Percentiles rank a stretch among this genome's conserved stretches.
Conservation (phyloP, 2,888 invertebrate genomes). For the Tipula unca region DNA sequence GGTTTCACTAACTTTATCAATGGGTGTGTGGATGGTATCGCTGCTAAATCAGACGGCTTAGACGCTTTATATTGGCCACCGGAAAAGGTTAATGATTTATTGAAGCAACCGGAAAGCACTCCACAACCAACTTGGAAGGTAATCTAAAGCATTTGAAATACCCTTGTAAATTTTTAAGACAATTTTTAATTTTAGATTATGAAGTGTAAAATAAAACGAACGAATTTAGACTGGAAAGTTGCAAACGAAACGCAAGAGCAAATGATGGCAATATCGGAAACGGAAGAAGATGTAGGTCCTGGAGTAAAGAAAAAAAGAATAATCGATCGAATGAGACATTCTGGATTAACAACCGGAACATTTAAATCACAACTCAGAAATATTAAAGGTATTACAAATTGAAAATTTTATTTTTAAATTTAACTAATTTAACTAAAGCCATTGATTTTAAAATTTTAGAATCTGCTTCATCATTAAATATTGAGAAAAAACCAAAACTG, state of each 20-base stretch:
- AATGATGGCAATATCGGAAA: neutral
- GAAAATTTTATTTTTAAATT: too few relatives aligned
- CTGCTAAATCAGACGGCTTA: neutral
- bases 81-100: neutral
- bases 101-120: neutral
- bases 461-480: too few relatives aligned
- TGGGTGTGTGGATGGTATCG: neutral
- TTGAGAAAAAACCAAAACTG: too few relatives aligned
- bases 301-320: neutral
- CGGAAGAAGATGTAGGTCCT: neutral
- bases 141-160: neutral
- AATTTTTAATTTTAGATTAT: too few relatives aligned
- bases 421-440: neutral
- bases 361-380: neutral
- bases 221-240: too few relatives aligned
- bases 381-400: too few relatives aligned
- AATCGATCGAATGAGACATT: neutral
- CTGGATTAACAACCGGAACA: neutral
- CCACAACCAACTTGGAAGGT: neutral
- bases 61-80: neutral
- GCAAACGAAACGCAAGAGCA: too few relatives aligned
- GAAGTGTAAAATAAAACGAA: too few relatives aligned
- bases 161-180: too few relatives aligned
- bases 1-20: neutral
- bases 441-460: too few relatives aligned